Conservation (phyloP, 2,113 vertebrate genomes). For the Nesospiza acunhae region DNA sequence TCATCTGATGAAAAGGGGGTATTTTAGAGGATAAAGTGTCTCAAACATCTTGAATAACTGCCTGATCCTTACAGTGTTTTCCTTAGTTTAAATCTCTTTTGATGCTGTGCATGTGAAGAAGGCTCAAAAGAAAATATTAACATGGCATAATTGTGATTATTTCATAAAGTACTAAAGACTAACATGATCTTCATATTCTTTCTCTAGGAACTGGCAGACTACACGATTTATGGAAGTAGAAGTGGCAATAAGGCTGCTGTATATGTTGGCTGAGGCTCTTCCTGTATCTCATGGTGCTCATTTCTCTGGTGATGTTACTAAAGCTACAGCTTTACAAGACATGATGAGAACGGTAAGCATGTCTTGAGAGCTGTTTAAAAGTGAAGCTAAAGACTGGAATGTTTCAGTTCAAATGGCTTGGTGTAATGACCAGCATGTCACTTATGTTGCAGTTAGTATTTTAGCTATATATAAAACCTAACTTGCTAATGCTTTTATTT, state of each 20-base stretch:
- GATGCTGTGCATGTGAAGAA: neutral
- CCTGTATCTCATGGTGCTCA: conserved; percentile 94
- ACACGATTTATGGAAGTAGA: conserved; percentile 95
- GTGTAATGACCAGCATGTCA: neutral
- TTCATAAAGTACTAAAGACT: neutral
- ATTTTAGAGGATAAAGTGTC: neutral
- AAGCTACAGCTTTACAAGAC: conserved; percentile 92
- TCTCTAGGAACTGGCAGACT: conserved; percentile 88
- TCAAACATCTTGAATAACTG: neutral
- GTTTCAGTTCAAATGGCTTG: neutral
- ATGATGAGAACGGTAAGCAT: conserved; percentile 95
- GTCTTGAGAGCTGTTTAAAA: neutral
- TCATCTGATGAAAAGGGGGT: neutral
- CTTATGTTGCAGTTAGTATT: neutral
- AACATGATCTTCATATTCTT: neutral
- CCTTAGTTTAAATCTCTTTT: neutral
- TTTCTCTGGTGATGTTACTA: conserved; percentile 91
- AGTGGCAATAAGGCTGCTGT: conserved; percentile 92
- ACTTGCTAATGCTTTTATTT: neutral
- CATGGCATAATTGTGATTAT: neutral
- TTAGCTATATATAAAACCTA: no score
- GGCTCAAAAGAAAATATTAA: neutral
- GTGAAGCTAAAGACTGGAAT: neutral
- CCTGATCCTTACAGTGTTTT: neutral
- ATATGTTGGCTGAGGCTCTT: conserved; percentile 97